A percentile compares a stretch with the other conserved stretches of the same genome.
Conservation (phyloP, 2,888 invertebrate species). For the Bembecia ichneumoniformis region DNA sequence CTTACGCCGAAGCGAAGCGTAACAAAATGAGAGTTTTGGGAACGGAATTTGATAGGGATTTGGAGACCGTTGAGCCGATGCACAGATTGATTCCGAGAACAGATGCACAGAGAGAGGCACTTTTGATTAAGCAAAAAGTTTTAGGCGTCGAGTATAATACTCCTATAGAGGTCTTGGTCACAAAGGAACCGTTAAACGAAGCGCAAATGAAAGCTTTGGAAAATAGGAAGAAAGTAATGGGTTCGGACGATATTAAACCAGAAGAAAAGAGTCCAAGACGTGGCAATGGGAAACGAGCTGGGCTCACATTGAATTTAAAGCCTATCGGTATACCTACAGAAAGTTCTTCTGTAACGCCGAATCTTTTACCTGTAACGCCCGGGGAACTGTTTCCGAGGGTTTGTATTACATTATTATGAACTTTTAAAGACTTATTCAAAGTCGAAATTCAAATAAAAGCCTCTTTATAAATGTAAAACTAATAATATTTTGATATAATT, state of each 20-base stretch:
- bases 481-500: too few relatives aligned
- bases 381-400: slow-evolving; percentile 55
- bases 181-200: slow-evolving; percentile 38
- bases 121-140: slow-evolving; percentile 74
- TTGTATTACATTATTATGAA: slow-evolving; percentile 12
- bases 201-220: slow-evolving; percentile 53
- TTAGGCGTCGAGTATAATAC: slow-evolving; percentile 74
- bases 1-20: slow-evolving; percentile 41
- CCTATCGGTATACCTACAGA: slow-evolving; percentile 33
- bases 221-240: slow-evolving; percentile 37
- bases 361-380: slow-evolving; percentile 44
- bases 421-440: too few relatives aligned
- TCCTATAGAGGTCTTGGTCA: slow-evolving; percentile 23
- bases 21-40: slow-evolving; percentile 52
- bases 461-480: too few relatives aligned
- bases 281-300: slow-evolving; percentile 32
- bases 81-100: slow-evolving; percentile 30
- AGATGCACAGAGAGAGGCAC: slow-evolving; percentile 71
- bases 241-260: slow-evolving; percentile 28
- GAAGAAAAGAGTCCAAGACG: slow-evolving; percentile 17
- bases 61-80: slow-evolving; percentile 20
- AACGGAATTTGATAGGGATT: slow-evolving; percentile 41
- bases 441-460: too few relatives aligned
- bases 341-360: slow-evolving; percentile 29
- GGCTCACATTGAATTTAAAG: slow-evolving; percentile 54